These are phyloP conservation scores for Andrena bucephala DNA, from an alignment of 2,888 invertebrate genomes.

Conservation along the genomic window DNA sequence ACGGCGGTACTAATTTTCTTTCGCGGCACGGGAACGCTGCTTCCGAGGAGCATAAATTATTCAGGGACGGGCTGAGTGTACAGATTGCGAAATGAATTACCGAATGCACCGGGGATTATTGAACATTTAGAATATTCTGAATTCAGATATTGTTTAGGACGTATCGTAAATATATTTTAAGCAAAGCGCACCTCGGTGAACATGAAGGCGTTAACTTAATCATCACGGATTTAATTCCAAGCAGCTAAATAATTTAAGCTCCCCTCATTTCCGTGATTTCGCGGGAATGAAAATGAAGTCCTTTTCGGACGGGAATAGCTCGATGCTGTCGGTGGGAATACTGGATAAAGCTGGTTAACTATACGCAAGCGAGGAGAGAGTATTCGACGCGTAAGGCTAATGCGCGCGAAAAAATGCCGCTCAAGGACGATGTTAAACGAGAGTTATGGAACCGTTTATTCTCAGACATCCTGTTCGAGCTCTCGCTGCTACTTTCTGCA, in stretches of 20 bases:
- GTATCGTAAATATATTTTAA: too few species aligned
- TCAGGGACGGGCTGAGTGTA: too few species aligned
- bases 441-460: conserved; percentile 48
- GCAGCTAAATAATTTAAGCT: not conserved
- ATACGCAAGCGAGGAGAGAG: not conserved
- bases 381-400: conserved; percentile 5
- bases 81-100: too few species aligned
- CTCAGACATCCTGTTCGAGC: conserved; percentile 14
- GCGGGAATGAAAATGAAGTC: not conserved
- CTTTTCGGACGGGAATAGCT: not conserved
- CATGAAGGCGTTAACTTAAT: too few species aligned
- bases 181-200: too few species aligned
- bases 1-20: too few species aligned
- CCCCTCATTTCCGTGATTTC: not conserved
- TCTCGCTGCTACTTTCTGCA: conserved; percentile 9
- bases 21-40: too few species aligned
- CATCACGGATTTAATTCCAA: too few species aligned
- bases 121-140: too few species aligned
- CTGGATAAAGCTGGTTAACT: conserved; percentile 9
- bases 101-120: too few species aligned
- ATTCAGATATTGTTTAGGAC: too few species aligned
- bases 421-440: conserved; percentile 30
- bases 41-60: too few species aligned
- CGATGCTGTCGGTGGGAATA: conserved; percentile 1
- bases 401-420: conserved; percentile 18